phyloP scores from a whole-genome alignment of 2,797 vertebrate species.

The Enteromius anoplus region DNA sequence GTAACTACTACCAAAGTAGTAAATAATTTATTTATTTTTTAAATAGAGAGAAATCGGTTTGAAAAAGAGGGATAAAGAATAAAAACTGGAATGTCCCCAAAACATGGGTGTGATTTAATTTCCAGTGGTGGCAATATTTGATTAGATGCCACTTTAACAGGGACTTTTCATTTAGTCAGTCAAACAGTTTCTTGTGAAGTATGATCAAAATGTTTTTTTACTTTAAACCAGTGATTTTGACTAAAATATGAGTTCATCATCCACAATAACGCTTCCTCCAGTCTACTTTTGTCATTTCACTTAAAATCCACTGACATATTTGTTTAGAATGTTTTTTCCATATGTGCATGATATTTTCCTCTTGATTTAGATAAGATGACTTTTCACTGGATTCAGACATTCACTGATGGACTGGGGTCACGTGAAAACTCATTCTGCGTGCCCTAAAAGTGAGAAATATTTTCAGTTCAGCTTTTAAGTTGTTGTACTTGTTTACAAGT shows the following conservation, averaged over 20 bases:
- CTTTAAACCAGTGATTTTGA: neutral
- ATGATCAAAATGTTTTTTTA: neutral
- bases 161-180: neutral
- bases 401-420: neutral
- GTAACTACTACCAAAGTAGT: neutral
- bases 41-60: neutral
- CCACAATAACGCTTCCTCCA: neutral
- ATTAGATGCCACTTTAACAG: slow-evolving; percentile 24
- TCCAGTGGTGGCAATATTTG: slow-evolving; percentile 18
- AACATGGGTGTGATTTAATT: neutral
- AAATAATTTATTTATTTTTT: no score
- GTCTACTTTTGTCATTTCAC: neutral
- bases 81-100: neutral
- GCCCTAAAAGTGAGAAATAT: neutral
- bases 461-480: neutral
- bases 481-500: slow-evolving; percentile 11
- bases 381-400: neutral
- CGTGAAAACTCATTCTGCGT: neutral
- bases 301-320: neutral
- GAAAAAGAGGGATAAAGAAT: neutral
- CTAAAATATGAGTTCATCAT: neutral
- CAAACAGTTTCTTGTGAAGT: neutral
- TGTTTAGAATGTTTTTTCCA: neutral
- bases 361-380: neutral
- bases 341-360: neutral